A percentile compares a stretch with the other conserved stretches of the same genome.
phyloP scores from a whole-genome alignment of 2,113 vertebrate genomes.

The Origma solitaria region DNA sequence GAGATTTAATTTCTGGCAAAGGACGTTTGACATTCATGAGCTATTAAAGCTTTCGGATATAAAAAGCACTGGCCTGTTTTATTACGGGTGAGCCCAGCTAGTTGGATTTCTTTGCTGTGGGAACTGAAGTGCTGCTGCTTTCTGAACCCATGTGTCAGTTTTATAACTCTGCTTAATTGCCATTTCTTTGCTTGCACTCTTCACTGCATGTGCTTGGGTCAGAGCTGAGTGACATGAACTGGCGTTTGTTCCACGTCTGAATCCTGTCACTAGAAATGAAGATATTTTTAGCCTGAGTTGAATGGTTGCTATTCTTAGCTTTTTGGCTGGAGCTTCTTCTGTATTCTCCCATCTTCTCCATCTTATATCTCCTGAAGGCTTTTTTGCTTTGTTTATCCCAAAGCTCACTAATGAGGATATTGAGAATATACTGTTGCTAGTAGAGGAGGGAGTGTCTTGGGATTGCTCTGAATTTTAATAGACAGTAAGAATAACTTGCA shows the following conservation, averaged over 20 bases:
- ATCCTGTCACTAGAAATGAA: neutral
- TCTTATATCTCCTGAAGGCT: neutral
- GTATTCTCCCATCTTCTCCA: neutral
- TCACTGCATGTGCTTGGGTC: neutral
- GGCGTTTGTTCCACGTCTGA: neutral
- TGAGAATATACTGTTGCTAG: neutral
- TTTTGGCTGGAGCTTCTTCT: neutral
- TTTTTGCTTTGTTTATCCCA: neutral
- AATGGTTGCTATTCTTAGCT: neutral
- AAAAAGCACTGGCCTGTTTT: neutral
- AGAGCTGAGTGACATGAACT: neutral
- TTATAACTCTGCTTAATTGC: neutral
- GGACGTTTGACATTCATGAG: neutral
- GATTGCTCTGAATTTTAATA: neutral
- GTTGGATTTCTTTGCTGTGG: neutral
- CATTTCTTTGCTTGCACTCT: neutral
- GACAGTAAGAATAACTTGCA: neutral
- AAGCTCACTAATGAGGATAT: neutral
- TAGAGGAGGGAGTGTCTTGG: neutral
- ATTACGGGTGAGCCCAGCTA: neutral
- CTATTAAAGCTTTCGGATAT: neutral
- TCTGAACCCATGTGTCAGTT: neutral
- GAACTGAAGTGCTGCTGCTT: neutral
- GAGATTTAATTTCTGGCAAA: neutral
- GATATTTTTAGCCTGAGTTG: slow-evolving; percentile 19